A percentile compares a stretch with the other conserved stretches of the same genome.
These are phyloP conservation scores for Leptinotarsa texana DNA, from an alignment of 1,140 invertebrate genomes.

Conservation along the genomic window DNA sequence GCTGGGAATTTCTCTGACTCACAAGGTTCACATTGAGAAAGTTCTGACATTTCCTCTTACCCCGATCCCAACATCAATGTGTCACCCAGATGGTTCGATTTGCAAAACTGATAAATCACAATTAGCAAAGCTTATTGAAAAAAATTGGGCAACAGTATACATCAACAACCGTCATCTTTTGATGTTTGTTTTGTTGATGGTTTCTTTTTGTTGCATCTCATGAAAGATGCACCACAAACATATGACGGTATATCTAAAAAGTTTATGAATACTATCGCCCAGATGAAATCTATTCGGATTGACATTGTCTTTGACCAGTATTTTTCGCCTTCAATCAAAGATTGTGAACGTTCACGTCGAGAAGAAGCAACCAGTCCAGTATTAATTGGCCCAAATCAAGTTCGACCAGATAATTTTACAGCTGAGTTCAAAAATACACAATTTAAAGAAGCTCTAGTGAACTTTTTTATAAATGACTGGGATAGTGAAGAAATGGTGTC, in stretches of 20 bases:
- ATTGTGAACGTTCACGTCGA: slow-evolving; percentile 26
- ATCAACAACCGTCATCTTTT: slow-evolving; percentile 30
- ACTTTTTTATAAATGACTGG: slow-evolving; percentile 41
- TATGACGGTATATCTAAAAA: slow-evolving; percentile 31
- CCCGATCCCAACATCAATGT: slow-evolving; percentile 41
- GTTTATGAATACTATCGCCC: slow-evolving; percentile 25
- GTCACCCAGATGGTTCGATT: slow-evolving; percentile 38
- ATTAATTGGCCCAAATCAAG: slow-evolving; percentile 26
- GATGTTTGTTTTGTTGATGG: slow-evolving; percentile 26
- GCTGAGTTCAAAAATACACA: slow-evolving; percentile 35
- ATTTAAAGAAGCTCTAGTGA: slow-evolving; percentile 38
- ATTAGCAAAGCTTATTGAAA: slow-evolving; percentile 31
- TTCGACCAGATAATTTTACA: slow-evolving; percentile 34
- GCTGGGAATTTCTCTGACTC: slow-evolving; percentile 35
- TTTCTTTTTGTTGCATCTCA: slow-evolving; percentile 30
- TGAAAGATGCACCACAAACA: slow-evolving; percentile 32
- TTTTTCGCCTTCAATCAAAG: slow-evolving; percentile 30
- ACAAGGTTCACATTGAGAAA: slow-evolving; percentile 39
- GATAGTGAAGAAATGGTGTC: slow-evolving; percentile 30
- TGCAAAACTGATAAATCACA: slow-evolving; percentile 38
- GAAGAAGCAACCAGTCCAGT: slow-evolving; percentile 25
- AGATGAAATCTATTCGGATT: slow-evolving; percentile 19
- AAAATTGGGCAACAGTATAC: slow-evolving; percentile 26
- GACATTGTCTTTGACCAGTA: slow-evolving; percentile 29
- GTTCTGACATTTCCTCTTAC: slow-evolving; percentile 35